Evolutionary conservation across 2,888 invertebrate genomes (phyloP), one percentile per base, ranked within the genome.

Genomic region (Xestia rhomboidea): DNA sequence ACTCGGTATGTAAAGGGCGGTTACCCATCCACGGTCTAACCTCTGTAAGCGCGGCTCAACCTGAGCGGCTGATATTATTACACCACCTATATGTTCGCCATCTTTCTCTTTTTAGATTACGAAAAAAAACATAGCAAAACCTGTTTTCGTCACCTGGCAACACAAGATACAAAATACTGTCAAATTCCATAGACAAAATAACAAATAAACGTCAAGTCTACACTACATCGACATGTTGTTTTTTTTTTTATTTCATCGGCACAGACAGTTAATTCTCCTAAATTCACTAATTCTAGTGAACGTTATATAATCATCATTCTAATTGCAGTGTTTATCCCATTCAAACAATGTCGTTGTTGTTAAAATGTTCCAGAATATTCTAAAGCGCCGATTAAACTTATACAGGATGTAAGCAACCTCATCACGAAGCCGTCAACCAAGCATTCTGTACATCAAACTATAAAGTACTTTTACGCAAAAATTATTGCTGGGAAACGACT

Each of bases 281-380:
- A 68, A 57, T 68, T 11, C 8, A 57, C 38, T 24, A 15, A 57
- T 46, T 72, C 30, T 38, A 62, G 15, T 67, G 13, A 60, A 1
- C 15, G 34, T n/a, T n/a, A n/a, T 51, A 21, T 49, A 73, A 44
- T 67, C 54, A 30, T 64, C 63, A 10, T 30, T 63, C 57, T 57
- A 44, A 68, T 46, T 64, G 11, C 41, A 18, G 10, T 57, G 73
- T 78, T 79, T 77, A 57, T 66, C 73, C 27, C 44, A 62, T 44
- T 51, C 18, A 30, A 44, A 74, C 46, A 67, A 67, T n/a, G 46
- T 18, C 3, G 15, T 34, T 64, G 54, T 49, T 68, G 68, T 71
- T 49, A 4, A 57, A 30, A 15, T 15, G 38, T 64, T 77, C 77
- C 27, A 60, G 77, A 78, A 66, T 18, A 63, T 49, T 57, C 21